Evolutionary conservation across 2,113 vertebrate genomes (phyloP).

Genomic region (Strix aluco): DNA sequence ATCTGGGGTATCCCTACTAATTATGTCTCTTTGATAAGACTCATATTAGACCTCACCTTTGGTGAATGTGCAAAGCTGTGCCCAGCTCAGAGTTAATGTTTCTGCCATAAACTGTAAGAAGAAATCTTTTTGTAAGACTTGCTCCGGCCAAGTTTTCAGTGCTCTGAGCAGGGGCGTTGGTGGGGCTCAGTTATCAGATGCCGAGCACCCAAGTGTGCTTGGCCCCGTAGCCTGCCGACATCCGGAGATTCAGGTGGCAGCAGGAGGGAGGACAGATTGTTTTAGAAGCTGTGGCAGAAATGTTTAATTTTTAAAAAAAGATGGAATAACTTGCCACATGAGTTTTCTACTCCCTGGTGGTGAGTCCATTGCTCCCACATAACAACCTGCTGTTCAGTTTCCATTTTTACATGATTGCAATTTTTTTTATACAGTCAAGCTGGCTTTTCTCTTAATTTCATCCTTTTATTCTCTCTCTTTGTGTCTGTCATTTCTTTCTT

Average conservation of each 20-base stretch:
- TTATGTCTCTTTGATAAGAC: not conserved
- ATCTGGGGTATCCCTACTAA: not conserved
- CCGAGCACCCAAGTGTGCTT: accelerated
- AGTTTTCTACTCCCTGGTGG: not conserved
- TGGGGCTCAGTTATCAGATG: accelerated
- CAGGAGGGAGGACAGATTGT: not conserved
- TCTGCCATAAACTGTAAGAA: not conserved
- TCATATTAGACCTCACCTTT: not conserved
- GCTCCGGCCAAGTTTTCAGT: accelerated
- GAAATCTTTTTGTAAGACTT: not conserved
- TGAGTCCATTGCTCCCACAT: not conserved
- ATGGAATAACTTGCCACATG: not conserved
- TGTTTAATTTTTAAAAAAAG: not conserved
- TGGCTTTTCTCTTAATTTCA: not conserved
- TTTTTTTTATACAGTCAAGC: not conserved
- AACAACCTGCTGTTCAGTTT: not conserved
- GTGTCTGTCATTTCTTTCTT: not conserved
- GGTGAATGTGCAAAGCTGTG: not conserved
- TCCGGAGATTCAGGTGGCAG: not conserved
- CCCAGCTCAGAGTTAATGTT: not conserved
- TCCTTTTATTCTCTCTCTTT: not conserved
- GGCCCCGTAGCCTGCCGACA: not conserved
- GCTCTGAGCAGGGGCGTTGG: accelerated
- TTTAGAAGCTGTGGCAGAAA: not conserved
- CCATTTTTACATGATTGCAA: not conserved